phyloP scores from a whole-genome alignment of 2,797 vertebrate genomes.

The Sebastes hubbsi region DNA sequence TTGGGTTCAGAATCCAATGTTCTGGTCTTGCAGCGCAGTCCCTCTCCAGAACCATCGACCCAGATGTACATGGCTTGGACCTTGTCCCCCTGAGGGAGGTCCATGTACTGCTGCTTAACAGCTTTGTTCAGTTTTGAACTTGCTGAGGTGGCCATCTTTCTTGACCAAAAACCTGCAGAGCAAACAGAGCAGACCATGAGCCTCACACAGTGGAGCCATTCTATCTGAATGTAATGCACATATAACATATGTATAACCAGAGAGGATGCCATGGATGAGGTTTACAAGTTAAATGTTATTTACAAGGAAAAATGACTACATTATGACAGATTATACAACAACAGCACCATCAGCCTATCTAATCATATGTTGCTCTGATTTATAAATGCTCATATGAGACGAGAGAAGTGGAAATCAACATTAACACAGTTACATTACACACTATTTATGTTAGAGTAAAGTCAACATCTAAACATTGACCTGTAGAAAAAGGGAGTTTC shows the following conservation, averaged over 20 bases:
- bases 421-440: not conserved
- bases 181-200: not conserved
- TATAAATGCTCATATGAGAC: not conserved
- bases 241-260: not conserved
- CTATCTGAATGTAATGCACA: not conserved
- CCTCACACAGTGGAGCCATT: not conserved
- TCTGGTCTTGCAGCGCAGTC: conserved; percentile 93
- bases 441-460: not conserved
- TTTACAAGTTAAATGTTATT: not conserved
- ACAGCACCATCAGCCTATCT: not conserved
- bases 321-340: not conserved
- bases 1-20: conserved; percentile 93
- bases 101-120: conserved; percentile 92
- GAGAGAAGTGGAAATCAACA: not conserved
- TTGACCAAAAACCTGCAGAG: conserved; percentile 58
- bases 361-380: not conserved
- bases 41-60: conserved; percentile 94
- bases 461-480: not conserved
- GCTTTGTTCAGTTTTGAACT: conserved; percentile 92
- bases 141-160: conserved; percentile 88
- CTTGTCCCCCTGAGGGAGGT: conserved; percentile 90
- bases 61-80: conserved; percentile 97
- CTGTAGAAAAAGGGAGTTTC: not conserved
- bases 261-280: not conserved
- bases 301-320: not conserved